phyloP scores from a whole-genome alignment of 2,888 invertebrate species.

The Abscondita cerata region DNA sequence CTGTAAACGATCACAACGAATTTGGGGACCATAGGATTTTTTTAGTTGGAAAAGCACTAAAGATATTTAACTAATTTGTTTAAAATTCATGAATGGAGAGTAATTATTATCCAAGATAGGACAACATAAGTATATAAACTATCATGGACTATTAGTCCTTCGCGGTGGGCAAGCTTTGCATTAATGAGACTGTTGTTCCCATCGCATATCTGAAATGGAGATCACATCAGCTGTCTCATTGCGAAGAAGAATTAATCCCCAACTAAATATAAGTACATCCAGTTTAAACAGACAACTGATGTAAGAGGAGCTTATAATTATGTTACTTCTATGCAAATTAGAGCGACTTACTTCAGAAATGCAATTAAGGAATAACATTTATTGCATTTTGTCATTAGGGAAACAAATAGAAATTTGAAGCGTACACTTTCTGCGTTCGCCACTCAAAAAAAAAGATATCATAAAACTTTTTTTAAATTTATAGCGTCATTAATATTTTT shows the following conservation, averaged over 20 bases:
- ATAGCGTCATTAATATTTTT: conserved; percentile 4
- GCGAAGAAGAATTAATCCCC: conserved; percentile 51
- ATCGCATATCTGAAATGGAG: conserved; percentile 51
- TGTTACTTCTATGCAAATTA: conserved; percentile 22
- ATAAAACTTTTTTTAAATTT: neutral
- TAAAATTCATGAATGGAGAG: conserved; percentile 24
- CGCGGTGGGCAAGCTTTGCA: conserved; percentile 51
- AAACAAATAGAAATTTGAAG: neutral
- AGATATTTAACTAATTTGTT: conserved; percentile 25
- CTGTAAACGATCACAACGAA: too few species aligned
- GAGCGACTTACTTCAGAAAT: conserved; percentile 10
- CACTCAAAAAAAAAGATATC: neutral
- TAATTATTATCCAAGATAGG: conserved; percentile 21
- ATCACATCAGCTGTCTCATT: conserved; percentile 54
- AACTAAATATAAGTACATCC: conserved; percentile 26
- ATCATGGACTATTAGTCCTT: conserved; percentile 38
- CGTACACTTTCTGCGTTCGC: neutral
- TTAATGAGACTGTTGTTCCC: conserved; percentile 54
- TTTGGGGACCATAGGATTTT: too few species aligned
- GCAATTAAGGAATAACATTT: conserved; percentile 11
- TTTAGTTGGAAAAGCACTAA: too few species aligned
- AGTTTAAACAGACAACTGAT: conserved; percentile 28
- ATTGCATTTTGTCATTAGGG: neutral
- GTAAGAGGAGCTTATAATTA: conserved; percentile 28
- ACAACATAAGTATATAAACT: conserved; percentile 32